A percentile compares a stretch with the other conserved stretches of the same genome.
Conservation (phyloP, 2,888 invertebrate species). For the Scaptomyza caliginosa region DNA sequence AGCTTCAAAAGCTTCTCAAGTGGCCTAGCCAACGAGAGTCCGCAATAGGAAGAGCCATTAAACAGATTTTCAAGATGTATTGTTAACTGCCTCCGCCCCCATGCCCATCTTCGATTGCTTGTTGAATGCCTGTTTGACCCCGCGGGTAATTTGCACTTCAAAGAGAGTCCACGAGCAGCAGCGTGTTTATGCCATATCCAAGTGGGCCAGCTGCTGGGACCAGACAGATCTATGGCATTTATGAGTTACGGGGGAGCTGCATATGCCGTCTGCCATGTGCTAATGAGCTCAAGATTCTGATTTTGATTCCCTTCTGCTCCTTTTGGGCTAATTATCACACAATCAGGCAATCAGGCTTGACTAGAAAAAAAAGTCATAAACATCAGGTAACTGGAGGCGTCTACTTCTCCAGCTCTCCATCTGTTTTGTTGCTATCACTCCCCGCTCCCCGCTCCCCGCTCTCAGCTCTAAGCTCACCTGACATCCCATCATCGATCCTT, state of each 20-base stretch:
- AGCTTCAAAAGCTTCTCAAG: conserved; percentile 76
- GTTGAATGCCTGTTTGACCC: conserved; percentile 62
- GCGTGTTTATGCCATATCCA: conserved; percentile 72
- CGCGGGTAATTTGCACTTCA: conserved; percentile 78
- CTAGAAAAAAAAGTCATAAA: conserved; percentile 5
- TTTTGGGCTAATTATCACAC: conserved; percentile 56
- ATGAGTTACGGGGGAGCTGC: conserved; percentile 52
- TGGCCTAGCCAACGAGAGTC: conserved; percentile 33
- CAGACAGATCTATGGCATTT: conserved; percentile 72
- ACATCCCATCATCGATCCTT: conserved; percentile 72
- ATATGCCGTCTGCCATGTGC: conserved; percentile 49
- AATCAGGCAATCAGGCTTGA: conserved; percentile 13
- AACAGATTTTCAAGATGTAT: conserved; percentile 75
- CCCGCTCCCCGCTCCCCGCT: background rate
- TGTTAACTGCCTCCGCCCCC: conserved; percentile 46
- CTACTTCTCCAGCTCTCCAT: background rate
- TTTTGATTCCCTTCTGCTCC: background rate
- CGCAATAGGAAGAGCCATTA: conserved; percentile 56
- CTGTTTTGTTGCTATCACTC: background rate
- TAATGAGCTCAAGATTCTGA: conserved; percentile 57
- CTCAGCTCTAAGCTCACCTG: conserved; percentile 27
- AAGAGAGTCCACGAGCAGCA: conserved; percentile 61
- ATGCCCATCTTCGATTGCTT: conserved; percentile 12
- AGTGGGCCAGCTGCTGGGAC: conserved; percentile 75
- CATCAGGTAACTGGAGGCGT: background rate